Percentiles rank a stretch among this genome's conserved stretches.
These are phyloP conservation scores for Leuciscus idus DNA, from an alignment of 2,113 vertebrate species.

Conservation along the genomic window DNA sequence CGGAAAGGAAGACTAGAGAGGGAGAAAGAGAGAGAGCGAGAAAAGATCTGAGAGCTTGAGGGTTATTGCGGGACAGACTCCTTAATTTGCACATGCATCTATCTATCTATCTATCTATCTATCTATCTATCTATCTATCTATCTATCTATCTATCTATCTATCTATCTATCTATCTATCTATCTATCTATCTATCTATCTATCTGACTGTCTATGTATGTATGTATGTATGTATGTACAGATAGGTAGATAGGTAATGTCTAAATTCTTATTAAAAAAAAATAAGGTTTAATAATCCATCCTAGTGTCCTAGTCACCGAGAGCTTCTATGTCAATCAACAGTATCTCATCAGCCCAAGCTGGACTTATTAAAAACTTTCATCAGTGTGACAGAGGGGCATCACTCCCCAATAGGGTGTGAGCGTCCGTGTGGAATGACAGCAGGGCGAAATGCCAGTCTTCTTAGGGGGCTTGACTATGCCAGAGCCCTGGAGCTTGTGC, in stretches of 20 bases:
- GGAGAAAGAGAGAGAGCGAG: constrained; percentile 39
- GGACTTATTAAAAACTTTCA: constrained; percentile 61
- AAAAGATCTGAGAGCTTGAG: neutral
- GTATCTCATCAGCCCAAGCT: constrained; percentile 54
- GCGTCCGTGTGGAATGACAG: constrained; percentile 51
- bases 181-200: neutral
- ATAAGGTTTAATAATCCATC: constrained; percentile 33
- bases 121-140: no score
- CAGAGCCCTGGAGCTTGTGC: constrained; percentile 54
- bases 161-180: no score
- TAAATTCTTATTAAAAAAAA: neutral
- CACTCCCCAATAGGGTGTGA: constrained; percentile 20
- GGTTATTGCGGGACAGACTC: constrained; percentile 38
- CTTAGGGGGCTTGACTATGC: constrained; percentile 41
- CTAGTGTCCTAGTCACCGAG: constrained; percentile 7
- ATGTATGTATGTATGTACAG: no score
- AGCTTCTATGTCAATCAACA: constrained; percentile 53
- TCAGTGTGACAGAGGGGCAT: constrained; percentile 57
- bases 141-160: no score
- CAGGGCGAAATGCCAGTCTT: constrained; percentile 54
- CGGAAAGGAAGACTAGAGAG: constrained; percentile 28
- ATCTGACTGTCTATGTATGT: no score
- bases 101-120: neutral
- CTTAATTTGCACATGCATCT: constrained; percentile 38
- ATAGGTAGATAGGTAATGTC: neutral